Conservation (phyloP, 1,140 invertebrate genomes). For the Bemisia tabaci region DNA sequence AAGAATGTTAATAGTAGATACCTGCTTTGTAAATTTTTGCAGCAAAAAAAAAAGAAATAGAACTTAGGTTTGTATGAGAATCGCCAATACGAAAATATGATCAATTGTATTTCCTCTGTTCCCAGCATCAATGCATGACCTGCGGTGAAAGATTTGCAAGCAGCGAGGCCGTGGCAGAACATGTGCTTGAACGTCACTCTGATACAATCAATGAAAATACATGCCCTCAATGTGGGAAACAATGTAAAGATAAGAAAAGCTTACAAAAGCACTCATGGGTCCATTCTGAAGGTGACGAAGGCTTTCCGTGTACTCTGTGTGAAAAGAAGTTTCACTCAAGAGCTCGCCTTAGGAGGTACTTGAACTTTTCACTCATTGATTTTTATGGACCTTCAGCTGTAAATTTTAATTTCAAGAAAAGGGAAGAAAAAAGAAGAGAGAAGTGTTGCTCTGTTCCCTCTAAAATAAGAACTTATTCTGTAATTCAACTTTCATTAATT, state of each 20-base stretch:
- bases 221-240: slow-evolving; percentile 43
- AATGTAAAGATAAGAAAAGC: slow-evolving; percentile 49
- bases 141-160: slow-evolving; percentile 46
- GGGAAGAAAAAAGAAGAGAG: no score
- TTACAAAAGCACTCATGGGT: slow-evolving; percentile 52
- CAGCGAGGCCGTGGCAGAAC: slow-evolving; percentile 38
- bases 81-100: no score
- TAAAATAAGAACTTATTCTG: no score
- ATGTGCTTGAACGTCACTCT: slow-evolving; percentile 39
- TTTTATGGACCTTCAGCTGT: no score
- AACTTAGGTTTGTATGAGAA: no score
- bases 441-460: no score
- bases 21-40: no score
- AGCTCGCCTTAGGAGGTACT: slow-evolving; percentile 37
- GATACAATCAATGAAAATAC: slow-evolving; percentile 41
- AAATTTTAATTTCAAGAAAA: no score
- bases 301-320: slow-evolving; percentile 46
- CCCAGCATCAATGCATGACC: slow-evolving; percentile 36
- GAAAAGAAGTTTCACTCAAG: slow-evolving; percentile 55
- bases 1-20: no score
- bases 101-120: no score
- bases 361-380: background rate
- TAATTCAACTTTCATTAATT: no score
- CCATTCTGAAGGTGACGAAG: slow-evolving; percentile 36
- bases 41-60: no score